A percentile compares a stretch with the other conserved stretches of the same genome.
Conservation (phyloP, 53 echinoderm and acorn worm species). For the Echinometra lucunter region DNA sequence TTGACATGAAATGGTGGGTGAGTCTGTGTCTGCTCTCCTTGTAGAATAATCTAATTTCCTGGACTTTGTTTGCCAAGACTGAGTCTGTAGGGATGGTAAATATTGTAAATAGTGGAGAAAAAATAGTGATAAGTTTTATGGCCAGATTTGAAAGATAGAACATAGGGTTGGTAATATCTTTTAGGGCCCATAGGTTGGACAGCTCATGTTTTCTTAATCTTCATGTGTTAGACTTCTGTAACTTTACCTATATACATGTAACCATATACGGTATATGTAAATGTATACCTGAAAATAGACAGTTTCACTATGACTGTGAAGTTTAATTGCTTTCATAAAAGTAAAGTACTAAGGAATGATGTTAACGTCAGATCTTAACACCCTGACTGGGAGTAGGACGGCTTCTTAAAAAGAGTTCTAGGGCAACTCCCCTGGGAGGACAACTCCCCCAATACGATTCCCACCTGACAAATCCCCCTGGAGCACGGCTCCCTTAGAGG, state of each 20-base stretch:
- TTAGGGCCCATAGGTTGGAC: not conserved
- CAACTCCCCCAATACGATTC: too few relatives aligned
- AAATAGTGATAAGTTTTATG: not conserved
- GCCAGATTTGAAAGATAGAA: not conserved
- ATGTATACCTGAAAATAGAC: too few relatives aligned
- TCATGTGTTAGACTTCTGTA: not conserved
- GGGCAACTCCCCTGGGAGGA: too few relatives aligned
- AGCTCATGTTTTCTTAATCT: not conserved
- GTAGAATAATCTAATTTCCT: constrained; percentile 23
- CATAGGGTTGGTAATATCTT: not conserved
- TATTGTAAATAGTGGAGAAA: not conserved
- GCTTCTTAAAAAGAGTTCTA: too few relatives aligned
- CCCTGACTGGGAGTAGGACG: not conserved
- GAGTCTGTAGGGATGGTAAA: not conserved
- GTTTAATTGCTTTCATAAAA: not conserved
- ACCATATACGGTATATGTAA: too few relatives aligned
- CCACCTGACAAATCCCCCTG: too few relatives aligned
- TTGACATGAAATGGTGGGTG: not conserved
- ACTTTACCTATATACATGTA: not conserved
- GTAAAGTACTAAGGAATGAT: not conserved
- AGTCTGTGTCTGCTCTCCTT: not conserved
- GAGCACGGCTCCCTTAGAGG: too few relatives aligned
- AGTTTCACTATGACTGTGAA: not conserved
- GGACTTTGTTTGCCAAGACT: not conserved
- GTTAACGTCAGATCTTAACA: not conserved